Percentiles rank a stretch among this genome's conserved stretches.
phyloP scores from a whole-genome alignment of 2,888 invertebrate genomes.

The Mechanitis mazaeus region DNA sequence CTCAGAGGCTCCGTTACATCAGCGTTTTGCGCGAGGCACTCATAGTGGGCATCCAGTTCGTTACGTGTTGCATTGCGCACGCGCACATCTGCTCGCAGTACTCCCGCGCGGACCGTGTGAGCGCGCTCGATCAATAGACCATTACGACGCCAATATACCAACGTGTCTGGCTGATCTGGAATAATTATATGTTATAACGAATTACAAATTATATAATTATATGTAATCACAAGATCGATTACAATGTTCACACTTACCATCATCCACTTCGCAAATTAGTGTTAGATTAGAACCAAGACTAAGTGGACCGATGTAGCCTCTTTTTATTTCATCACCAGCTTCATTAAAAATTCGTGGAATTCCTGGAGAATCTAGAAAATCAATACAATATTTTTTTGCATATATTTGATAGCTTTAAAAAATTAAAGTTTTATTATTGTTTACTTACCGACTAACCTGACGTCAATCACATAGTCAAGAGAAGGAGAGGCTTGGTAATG shows the following conservation, averaged over 20 bases:
- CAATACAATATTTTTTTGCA: too few species aligned
- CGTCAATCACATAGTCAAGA: slow-evolving; percentile 51
- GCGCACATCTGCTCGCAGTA: slow-evolving; percentile 42
- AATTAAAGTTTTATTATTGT: slow-evolving; percentile 4
- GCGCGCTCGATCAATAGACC: slow-evolving; percentile 42
- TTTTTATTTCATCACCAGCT: slow-evolving; percentile 38
- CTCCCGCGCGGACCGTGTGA: slow-evolving; percentile 34
- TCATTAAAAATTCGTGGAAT: slow-evolving; percentile 45
- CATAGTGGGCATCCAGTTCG: slow-evolving; percentile 55
- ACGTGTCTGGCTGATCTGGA: slow-evolving; percentile 44
- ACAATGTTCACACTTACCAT: slow-evolving; percentile 37
- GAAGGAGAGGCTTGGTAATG: slow-evolving; percentile 61
- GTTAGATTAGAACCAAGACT: slow-evolving; percentile 46
- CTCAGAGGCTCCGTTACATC: slow-evolving; percentile 55
- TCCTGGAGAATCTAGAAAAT: slow-evolving; percentile 47
- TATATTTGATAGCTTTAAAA: not conserved
- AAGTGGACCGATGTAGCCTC: slow-evolving; percentile 48
- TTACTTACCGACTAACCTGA: slow-evolving; percentile 54
- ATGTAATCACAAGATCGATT: too few species aligned
- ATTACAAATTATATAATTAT: not conserved
- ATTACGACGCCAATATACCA: slow-evolving; percentile 58
- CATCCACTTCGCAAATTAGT: slow-evolving; percentile 49
- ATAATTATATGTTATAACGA: not conserved
- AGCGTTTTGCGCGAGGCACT: slow-evolving; percentile 56
- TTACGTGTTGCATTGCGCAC: slow-evolving; percentile 43